Evolutionary conservation across 2,797 vertebrate species (phyloP).

Genomic region (Mareca strepera): DNA sequence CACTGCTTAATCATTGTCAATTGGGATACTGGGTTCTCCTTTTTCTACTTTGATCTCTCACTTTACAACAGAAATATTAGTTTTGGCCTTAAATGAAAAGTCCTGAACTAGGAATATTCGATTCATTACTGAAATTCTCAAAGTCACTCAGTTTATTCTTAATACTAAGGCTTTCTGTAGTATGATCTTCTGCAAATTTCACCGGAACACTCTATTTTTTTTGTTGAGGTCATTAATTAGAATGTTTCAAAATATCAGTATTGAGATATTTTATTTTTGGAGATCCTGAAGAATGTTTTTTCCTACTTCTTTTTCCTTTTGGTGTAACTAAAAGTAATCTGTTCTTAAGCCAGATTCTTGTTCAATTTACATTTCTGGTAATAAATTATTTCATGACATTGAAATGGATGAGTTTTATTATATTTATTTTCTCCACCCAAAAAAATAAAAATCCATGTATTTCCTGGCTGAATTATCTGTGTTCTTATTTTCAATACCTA

Average conservation of each 20-base stretch:
- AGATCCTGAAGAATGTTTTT: background rate
- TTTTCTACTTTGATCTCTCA: background rate
- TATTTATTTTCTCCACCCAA: background rate
- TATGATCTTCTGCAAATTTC: background rate
- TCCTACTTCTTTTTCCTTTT: background rate
- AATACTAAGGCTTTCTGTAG: background rate
- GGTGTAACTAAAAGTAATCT: background rate
- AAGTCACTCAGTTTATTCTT: background rate
- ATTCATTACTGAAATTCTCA: background rate
- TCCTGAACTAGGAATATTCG: background rate
- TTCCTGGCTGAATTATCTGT: background rate
- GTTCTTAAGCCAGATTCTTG: background rate
- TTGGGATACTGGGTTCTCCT: background rate
- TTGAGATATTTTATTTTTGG: background rate
- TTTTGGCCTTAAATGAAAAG: background rate
- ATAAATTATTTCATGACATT: background rate
- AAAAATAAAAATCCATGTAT: accelerated
- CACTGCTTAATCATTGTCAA: background rate
- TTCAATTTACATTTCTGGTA: background rate
- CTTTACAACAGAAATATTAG: background rate
- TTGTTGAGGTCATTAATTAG: background rate
- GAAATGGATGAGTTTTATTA: background rate
- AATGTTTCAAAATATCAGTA: background rate
- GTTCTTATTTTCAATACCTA: background rate
- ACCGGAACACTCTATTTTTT: background rate